Evolutionary conservation across 2,113 vertebrate genomes (phyloP).

Genomic region (Brienomyrus brachyistius): DNA sequence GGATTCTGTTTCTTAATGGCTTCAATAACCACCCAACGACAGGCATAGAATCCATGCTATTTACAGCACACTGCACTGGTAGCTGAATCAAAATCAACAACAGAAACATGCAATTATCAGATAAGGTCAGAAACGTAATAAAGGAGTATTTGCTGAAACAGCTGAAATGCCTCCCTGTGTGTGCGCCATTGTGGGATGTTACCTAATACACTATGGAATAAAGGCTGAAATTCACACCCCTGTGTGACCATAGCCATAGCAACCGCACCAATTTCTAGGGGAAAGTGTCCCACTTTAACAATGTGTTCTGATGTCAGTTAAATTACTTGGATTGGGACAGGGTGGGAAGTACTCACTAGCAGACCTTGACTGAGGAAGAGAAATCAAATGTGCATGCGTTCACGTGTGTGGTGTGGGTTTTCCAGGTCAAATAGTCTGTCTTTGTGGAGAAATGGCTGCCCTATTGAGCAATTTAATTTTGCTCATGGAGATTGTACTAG

Average conservation of each 20-base stretch:
- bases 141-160: conserved; percentile 13
- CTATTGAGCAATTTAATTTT: not conserved
- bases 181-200: conserved; percentile 1
- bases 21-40: conserved; percentile 4
- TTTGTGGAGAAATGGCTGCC: not conserved
- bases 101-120: not conserved
- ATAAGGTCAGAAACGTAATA: not conserved
- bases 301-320: conserved; percentile 30
- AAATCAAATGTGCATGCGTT: not conserved
- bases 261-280: conserved; percentile 41
- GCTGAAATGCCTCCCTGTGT: not conserved
- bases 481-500: not conserved
- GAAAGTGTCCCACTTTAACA: conserved; percentile 38
- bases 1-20: conserved; percentile 17
- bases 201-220: conserved; percentile 12
- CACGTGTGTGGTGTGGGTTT: not conserved
- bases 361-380: not conserved
- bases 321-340: conserved; percentile 22
- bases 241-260: conserved; percentile 38
- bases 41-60: conserved; percentile 10
- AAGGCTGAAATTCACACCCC: conserved; percentile 20
- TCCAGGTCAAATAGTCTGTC: not conserved
- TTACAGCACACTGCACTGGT: not conserved
- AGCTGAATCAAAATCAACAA: conserved; percentile 5
- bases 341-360: not conserved